Percentiles rank a stretch among this genome's conserved stretches.
Evolutionary conservation across 2,113 vertebrate genomes (phyloP).

Genomic region (Hassar affinis): DNA sequence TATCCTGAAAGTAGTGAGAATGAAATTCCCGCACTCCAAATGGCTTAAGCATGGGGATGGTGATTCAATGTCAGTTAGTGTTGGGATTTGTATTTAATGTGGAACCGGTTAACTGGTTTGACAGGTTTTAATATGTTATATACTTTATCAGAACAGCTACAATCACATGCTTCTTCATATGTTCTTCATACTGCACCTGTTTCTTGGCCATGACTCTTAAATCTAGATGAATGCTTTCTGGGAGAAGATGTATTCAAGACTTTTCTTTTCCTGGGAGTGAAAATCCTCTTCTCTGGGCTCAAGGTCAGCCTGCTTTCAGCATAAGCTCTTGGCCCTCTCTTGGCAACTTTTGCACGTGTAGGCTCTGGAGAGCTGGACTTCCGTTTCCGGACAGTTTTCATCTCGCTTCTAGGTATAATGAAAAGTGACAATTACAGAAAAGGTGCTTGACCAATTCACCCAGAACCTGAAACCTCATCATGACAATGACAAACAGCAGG

Average conservation of each 20-base stretch:
- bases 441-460: background rate
- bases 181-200: slow-evolving; percentile 1
- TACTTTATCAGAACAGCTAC: background rate
- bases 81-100: slow-evolving; percentile 24
- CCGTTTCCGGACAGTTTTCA: slow-evolving; percentile 72
- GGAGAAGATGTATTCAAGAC: slow-evolving; percentile 26
- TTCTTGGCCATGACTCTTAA: slow-evolving; percentile 26
- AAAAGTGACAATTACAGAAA: background rate
- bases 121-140: background rate
- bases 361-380: slow-evolving; percentile 57
- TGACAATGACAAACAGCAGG: background rate
- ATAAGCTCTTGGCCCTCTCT: slow-evolving; percentile 33
- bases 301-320: slow-evolving; percentile 16
- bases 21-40: no score
- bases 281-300: slow-evolving; percentile 36
- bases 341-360: slow-evolving; percentile 44
- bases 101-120: background rate
- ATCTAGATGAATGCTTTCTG: slow-evolving; percentile 32
- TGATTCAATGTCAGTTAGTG: no score
- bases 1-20: no score
- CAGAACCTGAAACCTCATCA: background rate
- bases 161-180: background rate
- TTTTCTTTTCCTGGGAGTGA: slow-evolving; percentile 36
- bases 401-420: slow-evolving; percentile 36
- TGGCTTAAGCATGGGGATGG: no score